Evolutionary conservation across 2,797 vertebrate species (phyloP).

Genomic region (Lerista edwardsae): DNA sequence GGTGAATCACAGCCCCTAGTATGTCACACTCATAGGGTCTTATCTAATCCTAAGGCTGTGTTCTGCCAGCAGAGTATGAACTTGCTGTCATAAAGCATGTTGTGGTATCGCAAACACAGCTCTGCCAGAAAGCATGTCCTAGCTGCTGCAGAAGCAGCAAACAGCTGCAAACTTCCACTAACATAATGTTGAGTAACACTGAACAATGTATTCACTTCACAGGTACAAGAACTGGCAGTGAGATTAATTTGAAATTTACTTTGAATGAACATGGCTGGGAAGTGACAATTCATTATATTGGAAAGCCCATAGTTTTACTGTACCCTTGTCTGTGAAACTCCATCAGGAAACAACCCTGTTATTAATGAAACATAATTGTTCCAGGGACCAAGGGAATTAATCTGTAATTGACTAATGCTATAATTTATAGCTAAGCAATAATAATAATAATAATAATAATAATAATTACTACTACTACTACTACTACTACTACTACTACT

Average conservation of each 20-base stretch:
- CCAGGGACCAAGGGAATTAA: slow-evolving; percentile 42
- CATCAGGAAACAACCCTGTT: slow-evolving; percentile 3
- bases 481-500: too few relatives aligned
- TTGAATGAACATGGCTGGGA: background rate
- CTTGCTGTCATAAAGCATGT: too few relatives aligned
- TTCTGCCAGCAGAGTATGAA: too few relatives aligned
- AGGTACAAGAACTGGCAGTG: background rate
- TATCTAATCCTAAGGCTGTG: too few relatives aligned
- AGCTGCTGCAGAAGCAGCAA: too few relatives aligned
- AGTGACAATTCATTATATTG: slow-evolving; percentile 11
- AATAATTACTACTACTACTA: too few relatives aligned
- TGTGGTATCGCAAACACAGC: too few relatives aligned
- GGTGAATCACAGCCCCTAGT: too few relatives aligned
- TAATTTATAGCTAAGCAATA: background rate
- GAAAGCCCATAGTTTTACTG: background rate
- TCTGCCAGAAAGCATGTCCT: too few relatives aligned
- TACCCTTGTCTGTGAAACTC: slow-evolving; percentile 28
- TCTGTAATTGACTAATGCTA: slow-evolving; percentile 40
- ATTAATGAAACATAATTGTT: slow-evolving; percentile 44
- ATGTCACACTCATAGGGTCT: too few relatives aligned
- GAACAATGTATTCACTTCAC: background rate
- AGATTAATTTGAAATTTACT: background rate
- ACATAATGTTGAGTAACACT: background rate
- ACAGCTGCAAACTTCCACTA: background rate
- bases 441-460: too few relatives aligned